These are phyloP conservation scores for Drosophila repletoides DNA, from an alignment of 1,140 invertebrate genomes.

Conservation along the genomic window DNA sequence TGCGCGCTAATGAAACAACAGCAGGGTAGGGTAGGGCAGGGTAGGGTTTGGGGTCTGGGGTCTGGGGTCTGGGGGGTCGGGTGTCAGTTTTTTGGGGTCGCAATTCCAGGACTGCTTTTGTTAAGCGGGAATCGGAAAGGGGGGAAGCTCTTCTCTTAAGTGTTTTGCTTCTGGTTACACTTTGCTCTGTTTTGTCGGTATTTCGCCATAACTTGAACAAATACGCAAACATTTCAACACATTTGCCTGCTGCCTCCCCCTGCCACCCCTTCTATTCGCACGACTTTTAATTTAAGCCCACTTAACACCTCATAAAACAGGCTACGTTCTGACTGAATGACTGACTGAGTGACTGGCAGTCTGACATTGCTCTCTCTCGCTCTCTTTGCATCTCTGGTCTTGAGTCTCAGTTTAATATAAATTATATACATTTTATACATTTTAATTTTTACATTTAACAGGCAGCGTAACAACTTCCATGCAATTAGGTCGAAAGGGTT, in stretches of 20 bases:
- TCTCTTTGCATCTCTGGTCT: neutral
- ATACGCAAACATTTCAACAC: slow-evolving; percentile 78
- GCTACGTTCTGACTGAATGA: slow-evolving; percentile 44
- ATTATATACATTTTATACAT: slow-evolving; percentile 77
- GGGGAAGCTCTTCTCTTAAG: slow-evolving; percentile 13
- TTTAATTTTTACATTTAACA: slow-evolving; percentile 77
- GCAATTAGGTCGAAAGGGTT: slow-evolving; percentile 79
- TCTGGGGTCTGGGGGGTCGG: neutral
- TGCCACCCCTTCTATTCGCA: neutral
- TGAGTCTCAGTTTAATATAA: slow-evolving; percentile 54
- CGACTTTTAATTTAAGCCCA: slow-evolving; percentile 77
- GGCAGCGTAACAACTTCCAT: slow-evolving; percentile 68
- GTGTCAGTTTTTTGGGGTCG: slow-evolving; percentile 20
- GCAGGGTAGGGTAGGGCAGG: too few species aligned
- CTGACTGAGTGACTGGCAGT: slow-evolving; percentile 42
- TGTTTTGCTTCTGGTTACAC: slow-evolving; percentile 31
- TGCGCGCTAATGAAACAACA: slow-evolving; percentile 43
- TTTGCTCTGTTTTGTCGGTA: slow-evolving; percentile 31
- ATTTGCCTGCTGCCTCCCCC: slow-evolving; percentile 38
- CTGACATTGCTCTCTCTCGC: slow-evolving; percentile 2
- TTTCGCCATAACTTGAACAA: slow-evolving; percentile 71
- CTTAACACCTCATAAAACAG: slow-evolving; percentile 79
- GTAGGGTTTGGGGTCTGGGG: neutral
- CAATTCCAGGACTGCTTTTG: slow-evolving; percentile 7
- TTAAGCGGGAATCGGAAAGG: neutral